Evolutionary conservation across 2,797 vertebrate species (phyloP), one percentile per base, ranked within the genome.

Genomic region (Enteromius paludinosus): DNA sequence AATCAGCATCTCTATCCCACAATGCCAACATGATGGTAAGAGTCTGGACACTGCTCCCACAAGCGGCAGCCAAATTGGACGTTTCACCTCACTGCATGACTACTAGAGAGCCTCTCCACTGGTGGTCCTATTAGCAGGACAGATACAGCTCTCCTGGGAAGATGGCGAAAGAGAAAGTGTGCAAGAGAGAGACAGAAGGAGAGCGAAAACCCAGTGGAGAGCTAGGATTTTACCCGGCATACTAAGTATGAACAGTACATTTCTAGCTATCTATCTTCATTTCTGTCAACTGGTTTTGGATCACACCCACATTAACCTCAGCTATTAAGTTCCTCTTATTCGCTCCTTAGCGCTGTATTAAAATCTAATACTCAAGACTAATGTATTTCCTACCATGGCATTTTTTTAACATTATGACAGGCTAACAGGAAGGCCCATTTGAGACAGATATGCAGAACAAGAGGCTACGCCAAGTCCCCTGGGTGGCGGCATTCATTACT

Each of bases 141-240:
- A 89, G 89, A 90, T 91, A 92, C 88, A 88, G 89, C 84, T 88
- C 90, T 87, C 83, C 79, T 90, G 90, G 91, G 89, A 91, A 87
- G 90, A 81, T 89, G 85, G 84, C 81, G 43, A 71, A 38, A 28
- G 23, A 43, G 79, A 85, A 82, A 79, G 82, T 85, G 77, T 84
- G 78, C 62, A 33, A 38, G 75, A n/a, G 10, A 59, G 74, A n/a
- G 25, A 23, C 2, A 15, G 28, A 76, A 30, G 59, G 68, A 65
- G 17, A 41, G 62, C 23, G 45, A 65, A 8, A 45, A 38, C 35
- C 54, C 62, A 35, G 59, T 5, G 11, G 38, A 47, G 23, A 61
- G 33, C 30, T 68, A 43, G 43, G 64, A 76, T 78, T 81, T 71
- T 33, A 56, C 28, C 35, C 18, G 0, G 61, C 61, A 56, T 74